A percentile compares a stretch with the other conserved stretches of the same genome.
phyloP scores from a whole-genome alignment of 2,797 vertebrate species.

The Xenops minutus region DNA sequence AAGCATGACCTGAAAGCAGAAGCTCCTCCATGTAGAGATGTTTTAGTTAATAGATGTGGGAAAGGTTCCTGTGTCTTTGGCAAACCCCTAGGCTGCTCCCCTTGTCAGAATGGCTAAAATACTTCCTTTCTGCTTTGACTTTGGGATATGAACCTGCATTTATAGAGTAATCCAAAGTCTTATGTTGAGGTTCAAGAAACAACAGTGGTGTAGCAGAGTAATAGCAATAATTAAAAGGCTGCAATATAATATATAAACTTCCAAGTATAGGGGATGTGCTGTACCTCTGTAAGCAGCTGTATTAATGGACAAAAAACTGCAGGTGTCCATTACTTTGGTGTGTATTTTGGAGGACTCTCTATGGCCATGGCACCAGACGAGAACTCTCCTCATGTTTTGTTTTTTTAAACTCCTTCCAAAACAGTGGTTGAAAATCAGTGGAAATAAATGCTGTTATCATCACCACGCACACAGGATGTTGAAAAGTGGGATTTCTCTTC shows the following conservation, averaged over 20 bases:
- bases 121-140: background rate
- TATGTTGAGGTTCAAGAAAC: background rate
- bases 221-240: background rate
- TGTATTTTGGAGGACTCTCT: background rate
- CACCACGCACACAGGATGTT: background rate
- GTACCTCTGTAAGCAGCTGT: background rate
- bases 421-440: background rate
- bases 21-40: background rate
- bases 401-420: background rate
- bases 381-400: background rate
- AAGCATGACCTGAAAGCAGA: background rate
- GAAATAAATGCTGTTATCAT: background rate
- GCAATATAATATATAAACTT: background rate
- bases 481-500: conserved; percentile 3
- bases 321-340: background rate
- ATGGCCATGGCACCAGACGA: background rate
- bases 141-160: background rate
- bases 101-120: background rate
- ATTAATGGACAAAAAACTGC: background rate
- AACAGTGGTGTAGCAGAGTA: too few relatives aligned
- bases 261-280: background rate
- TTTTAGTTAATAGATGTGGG: background rate
- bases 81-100: background rate
- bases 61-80: background rate
- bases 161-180: background rate